Evolutionary conservation across 2,797 vertebrate species (phyloP).

Genomic region (Percopsis omiscomaycus): DNA sequence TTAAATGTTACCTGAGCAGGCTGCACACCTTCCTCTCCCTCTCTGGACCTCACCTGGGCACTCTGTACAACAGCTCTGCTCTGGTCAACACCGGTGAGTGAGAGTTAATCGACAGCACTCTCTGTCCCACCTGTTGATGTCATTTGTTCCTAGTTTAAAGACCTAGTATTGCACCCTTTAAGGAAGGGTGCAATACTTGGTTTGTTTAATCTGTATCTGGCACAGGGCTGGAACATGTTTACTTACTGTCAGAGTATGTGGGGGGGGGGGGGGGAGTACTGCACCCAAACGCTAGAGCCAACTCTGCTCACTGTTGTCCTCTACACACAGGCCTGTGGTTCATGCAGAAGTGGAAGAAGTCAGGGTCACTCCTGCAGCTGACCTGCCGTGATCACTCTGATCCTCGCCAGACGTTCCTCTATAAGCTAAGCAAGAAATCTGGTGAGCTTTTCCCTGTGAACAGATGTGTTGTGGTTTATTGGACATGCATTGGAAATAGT

Average conservation of each 20-base stretch:
- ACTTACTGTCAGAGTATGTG: constrained; percentile 18
- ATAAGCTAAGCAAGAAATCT: constrained; percentile 98
- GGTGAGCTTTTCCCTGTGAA: constrained; percentile 71
- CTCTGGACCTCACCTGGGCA: constrained; percentile 97
- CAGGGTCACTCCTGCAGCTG: constrained; percentile 92
- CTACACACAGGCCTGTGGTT: constrained; percentile 90
- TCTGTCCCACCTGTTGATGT: too few species aligned
- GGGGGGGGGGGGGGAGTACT: too few species aligned
- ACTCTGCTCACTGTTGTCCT: too few species aligned
- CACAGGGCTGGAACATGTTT: background rate
- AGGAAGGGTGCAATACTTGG: too few species aligned
- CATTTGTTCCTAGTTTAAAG: too few species aligned
- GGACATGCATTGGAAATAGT: background rate
- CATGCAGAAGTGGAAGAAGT: constrained; percentile 99
- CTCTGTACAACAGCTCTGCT: constrained; percentile 97
- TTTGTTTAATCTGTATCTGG: background rate
- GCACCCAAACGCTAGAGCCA: background rate
- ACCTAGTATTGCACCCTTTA: too few species aligned
- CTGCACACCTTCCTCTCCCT: constrained; percentile 97
- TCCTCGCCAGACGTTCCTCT: constrained; percentile 97
- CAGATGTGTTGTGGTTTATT: background rate
- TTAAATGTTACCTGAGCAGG: constrained; percentile 94
- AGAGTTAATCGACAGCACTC: background rate
- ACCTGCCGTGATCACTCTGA: constrained; percentile 97
- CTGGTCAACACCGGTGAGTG: constrained; percentile 94